phyloP scores from a whole-genome alignment of 1,140 invertebrate species.

The Diabrotica undecimpunctata region DNA sequence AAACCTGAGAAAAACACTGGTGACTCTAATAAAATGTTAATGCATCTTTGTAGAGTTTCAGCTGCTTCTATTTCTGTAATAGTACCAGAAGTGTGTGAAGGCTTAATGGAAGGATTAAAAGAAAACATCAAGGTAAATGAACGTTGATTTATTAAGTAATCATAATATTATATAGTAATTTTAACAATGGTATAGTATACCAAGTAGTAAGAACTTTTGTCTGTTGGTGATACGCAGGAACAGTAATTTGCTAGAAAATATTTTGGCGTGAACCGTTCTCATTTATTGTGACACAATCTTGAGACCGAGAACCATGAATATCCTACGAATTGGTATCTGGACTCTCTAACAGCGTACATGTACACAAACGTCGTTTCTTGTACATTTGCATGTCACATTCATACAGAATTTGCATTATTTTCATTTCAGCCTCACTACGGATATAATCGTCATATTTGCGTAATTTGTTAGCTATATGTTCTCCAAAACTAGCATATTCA shows the following conservation, averaged over 20 bases:
- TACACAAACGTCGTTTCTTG: no score
- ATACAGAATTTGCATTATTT: no score
- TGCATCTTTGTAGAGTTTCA: constrained; percentile 5
- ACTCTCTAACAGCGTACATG: no score
- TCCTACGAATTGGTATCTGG: no score
- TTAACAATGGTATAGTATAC: constrained; percentile 1
- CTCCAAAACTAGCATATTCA: constrained; percentile 7
- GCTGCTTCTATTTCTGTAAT: background rate
- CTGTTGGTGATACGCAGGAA: no score
- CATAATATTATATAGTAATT: background rate
- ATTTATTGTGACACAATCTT: no score
- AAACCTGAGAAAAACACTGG: constrained; percentile 3
- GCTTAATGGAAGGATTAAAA: constrained; percentile 3
- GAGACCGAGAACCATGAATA: no score
- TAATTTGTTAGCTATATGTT: constrained; percentile 9
- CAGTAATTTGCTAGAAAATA: no score
- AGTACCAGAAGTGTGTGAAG: constrained; percentile 8
- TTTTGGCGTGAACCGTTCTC: no score
- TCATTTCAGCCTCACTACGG: constrained; percentile 5
- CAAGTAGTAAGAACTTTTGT: constrained; percentile 6
- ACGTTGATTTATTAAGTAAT: background rate
- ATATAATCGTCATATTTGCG: constrained; percentile 6
- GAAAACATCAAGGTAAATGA: constrained; percentile 5
- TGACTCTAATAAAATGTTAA: constrained; percentile 7
- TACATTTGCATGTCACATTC: no score